These are phyloP conservation scores for Blera fallax DNA, from an alignment of 2,888 invertebrate species.

Conservation along the genomic window DNA sequence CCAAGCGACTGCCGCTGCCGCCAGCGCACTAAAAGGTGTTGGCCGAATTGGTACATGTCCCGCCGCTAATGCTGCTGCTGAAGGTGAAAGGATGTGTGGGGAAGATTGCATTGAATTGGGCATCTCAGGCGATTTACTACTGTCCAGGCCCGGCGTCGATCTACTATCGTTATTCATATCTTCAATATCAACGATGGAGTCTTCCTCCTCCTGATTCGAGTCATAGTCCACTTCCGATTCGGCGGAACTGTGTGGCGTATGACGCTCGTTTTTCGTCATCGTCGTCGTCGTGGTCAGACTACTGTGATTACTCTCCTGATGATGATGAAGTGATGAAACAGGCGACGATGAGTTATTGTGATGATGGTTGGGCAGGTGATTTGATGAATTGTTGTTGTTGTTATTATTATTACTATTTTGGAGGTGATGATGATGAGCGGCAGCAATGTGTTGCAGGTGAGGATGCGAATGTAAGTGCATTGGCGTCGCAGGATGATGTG, in stretches of 20 bases:
- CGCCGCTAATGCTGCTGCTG: slow-evolving; percentile 80
- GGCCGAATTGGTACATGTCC: slow-evolving; percentile 87
- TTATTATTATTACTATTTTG: slow-evolving; percentile 74
- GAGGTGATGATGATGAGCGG: slow-evolving; percentile 70
- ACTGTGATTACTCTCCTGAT: slow-evolving; percentile 74
- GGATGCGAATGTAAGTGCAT: slow-evolving; percentile 58
- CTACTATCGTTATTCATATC: slow-evolving; percentile 86
- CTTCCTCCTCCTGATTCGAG: slow-evolving; percentile 80
- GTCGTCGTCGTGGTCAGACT: slow-evolving; percentile 71
- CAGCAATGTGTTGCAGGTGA: slow-evolving; percentile 69
- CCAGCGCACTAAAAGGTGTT: slow-evolving; percentile 89
- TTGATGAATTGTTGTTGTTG: slow-evolving; percentile 80
- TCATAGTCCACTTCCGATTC: slow-evolving; percentile 82
- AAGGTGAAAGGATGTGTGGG: slow-evolving; percentile 78
- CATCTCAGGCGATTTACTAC: slow-evolving; percentile 79
- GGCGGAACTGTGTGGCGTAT: slow-evolving; percentile 81
- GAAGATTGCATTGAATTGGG: slow-evolving; percentile 77
- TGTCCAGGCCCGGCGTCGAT: slow-evolving; percentile 81
- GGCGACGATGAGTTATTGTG: slow-evolving; percentile 65
- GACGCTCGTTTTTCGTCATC: slow-evolving; percentile 80
- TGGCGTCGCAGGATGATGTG: slow-evolving; percentile 55
- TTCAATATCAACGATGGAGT: slow-evolving; percentile 91
- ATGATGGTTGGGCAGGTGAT: slow-evolving; percentile 78
- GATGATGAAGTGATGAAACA: slow-evolving; percentile 71
- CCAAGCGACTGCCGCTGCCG: slow-evolving; percentile 87